Conservation (phyloP, 2,888 invertebrate species). For the Dioctria linearis region DNA sequence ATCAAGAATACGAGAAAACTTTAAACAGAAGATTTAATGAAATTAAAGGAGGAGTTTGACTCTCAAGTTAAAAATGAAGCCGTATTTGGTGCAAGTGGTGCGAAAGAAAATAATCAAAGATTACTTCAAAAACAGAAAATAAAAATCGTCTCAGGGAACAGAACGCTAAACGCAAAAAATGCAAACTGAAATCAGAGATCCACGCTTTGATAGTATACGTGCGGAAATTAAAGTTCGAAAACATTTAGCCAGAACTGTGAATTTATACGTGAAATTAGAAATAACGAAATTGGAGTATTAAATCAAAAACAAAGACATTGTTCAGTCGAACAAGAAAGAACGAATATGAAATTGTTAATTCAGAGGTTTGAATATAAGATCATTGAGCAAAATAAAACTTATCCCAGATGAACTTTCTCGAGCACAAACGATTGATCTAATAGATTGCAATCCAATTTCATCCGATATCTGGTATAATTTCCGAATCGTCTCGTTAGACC, state of each 20-base stretch:
- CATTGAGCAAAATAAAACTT: constrained; percentile 75
- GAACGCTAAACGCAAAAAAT: constrained; percentile 79
- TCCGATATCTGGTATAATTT: too few species aligned
- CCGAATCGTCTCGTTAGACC: too few species aligned
- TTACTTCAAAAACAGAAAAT: constrained; percentile 79
- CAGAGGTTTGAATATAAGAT: constrained; percentile 86
- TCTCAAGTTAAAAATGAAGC: constrained; percentile 86
- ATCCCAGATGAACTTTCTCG: too few species aligned
- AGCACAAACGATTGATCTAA: too few species aligned
- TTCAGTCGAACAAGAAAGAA: constrained; percentile 76
- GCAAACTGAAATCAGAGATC: constrained; percentile 75
- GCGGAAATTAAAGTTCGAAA: constrained; percentile 84
- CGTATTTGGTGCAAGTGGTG: constrained; percentile 75
- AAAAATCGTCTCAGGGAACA: constrained; percentile 88
- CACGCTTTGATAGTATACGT: constrained; percentile 89
- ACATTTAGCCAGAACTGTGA: constrained; percentile 83
- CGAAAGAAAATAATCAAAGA: constrained; percentile 59
- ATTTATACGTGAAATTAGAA: constrained; percentile 81
- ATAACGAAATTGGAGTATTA: constrained; percentile 79
- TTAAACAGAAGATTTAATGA: constrained; percentile 80
- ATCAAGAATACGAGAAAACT: constrained; percentile 64
- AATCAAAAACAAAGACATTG: constrained; percentile 76
- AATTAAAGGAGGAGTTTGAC: constrained; percentile 85
- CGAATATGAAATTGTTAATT: constrained; percentile 79
- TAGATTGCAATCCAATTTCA: too few species aligned